Evolutionary conservation across 2,797 vertebrate species (phyloP), one percentile per base, ranked within the genome.

Genomic region (Chaetodon trifasciatus): DNA sequence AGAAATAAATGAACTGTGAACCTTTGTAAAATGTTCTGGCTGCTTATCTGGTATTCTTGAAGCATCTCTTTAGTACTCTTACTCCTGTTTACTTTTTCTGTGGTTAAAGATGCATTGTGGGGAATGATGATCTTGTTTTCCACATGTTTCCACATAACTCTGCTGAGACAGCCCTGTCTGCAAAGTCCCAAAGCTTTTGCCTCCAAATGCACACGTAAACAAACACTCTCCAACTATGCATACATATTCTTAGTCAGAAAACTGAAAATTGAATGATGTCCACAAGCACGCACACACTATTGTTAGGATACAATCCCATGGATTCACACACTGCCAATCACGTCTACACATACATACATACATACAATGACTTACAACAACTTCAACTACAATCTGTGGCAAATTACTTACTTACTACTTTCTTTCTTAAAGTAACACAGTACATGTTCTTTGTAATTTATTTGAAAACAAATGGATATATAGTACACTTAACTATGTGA

Each of bases 91-190:
- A 61, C 65, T 70, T 70, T 57, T 70, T 46, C 44, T 75, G 68
- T 65, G 74, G 79, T 89, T 83, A 87, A 76, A 86, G 76, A 83
- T 78, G 77, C 66, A 83, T 63, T 78, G 57, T 86, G 64, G 56
- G 49, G 15, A 85, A 66, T 56, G 71, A 83, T 85, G 78, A 84
- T 81, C 74, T 89, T 64, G 71, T 85, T 83, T 78, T 86, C 74
- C 70, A 78, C 62, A 83, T 75, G 60, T 82, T n/a, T n/a, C n/a
- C n/a, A n/a, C n/a, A 42, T 70, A 61, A 76, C 78, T 86, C 70
- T 78, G 77, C 76, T 79, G 86, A 86, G 73, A 74, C 76, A 70
- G 57, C 61, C 37, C 15, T 75, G 63, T 57, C 55, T 68, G 44
- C 63, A 52, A 50, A 78, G 46, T 80, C 74, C 71, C 46, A 70